These are phyloP conservation scores for Allobates femoralis DNA, from an alignment of 2,797 vertebrate species.

Conservation along the genomic window DNA sequence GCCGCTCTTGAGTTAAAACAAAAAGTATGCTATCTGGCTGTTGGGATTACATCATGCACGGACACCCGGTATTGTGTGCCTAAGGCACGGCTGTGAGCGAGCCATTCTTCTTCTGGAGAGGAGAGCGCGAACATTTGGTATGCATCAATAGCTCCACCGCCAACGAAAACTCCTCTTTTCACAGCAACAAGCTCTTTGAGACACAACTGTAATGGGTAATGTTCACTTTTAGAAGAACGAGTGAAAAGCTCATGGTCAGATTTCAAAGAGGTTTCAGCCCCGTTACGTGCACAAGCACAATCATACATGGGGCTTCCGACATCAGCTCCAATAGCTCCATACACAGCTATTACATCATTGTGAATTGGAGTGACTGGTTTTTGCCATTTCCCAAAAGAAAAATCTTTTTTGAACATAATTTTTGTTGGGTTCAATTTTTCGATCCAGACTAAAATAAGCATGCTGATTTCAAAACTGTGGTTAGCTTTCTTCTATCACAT, in stretches of 20 bases:
- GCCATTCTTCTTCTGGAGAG: constrained; percentile 68
- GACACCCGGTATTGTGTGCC: constrained; percentile 71
- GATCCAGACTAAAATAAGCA: no score
- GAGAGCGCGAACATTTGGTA: constrained; percentile 66
- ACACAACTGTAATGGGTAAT: constrained; percentile 41
- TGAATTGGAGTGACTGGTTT: no score
- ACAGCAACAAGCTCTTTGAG: constrained; percentile 48
- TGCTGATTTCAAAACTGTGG: no score
- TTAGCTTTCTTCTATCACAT: no score
- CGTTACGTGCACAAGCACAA: not conserved
- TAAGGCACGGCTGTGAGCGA: constrained; percentile 64
- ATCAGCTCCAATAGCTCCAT: no score
- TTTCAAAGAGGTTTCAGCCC: constrained; percentile 15
- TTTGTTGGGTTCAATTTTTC: no score
- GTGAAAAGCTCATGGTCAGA: constrained; percentile 12
- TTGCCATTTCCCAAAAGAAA: no score
- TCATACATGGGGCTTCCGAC: not conserved
- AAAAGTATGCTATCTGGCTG: constrained; percentile 73
- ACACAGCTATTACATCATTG: not conserved
- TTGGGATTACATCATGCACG: constrained; percentile 68
- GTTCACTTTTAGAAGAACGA: constrained; percentile 29
- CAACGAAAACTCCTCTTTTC: constrained; percentile 67
- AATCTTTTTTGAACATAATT: no score
- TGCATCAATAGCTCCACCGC: constrained; percentile 67
- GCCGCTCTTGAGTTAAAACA: constrained; percentile 74